Evolutionary conservation across 2,113 vertebrate genomes (phyloP), one percentile per base, ranked within the genome.

Genomic region (Cyanoderma ruficeps): DNA sequence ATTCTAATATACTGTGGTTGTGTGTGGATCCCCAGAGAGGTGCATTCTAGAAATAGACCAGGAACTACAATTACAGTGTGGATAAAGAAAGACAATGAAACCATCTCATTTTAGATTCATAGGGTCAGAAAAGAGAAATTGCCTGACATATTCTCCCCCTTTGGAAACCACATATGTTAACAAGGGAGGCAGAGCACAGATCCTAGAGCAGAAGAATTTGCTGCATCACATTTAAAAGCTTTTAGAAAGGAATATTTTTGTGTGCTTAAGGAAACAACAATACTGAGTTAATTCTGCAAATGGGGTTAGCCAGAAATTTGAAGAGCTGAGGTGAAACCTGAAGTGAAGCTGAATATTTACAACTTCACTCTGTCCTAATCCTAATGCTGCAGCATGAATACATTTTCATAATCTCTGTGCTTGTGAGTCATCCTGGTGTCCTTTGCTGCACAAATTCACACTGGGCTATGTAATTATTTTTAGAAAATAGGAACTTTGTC

Each of bases 401-500:
- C 75, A 96, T 93, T 96, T 97, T 95, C 96, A 92, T 97, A 86
- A 96, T 97, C 83, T 95, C 52, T 70, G 53, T 74, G 41, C 80
- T 94, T 96, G n/a, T 76, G 68, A 97, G 77, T 92, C 91, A 96
- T 94, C 72, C 41, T 68, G 69, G 78, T 10, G 6, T 90, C 86
- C 89, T 94, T 68, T 63, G 79, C 94, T 31, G 95, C 94, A 95
- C 95, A 95, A 92, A 86, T 83, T 97, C 97, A 97, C 95, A 93
- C 93, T 78, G 90, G 90, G 85, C 96, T 83, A 83, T 70, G 67
- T 96, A 96, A 96, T 97, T 96, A 81, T 96, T 93, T 94, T 97
- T 97, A 94, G 76, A 96, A 97, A 94, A 96, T 91, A 25, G 25
- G 94, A 98, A 97, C 87, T 95, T 96, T 93, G 96, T 93, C 95